Evolutionary conservation across 2,797 vertebrate species (phyloP), one percentile per base, ranked within the genome.

Genomic region (Ibycter americanus): DNA sequence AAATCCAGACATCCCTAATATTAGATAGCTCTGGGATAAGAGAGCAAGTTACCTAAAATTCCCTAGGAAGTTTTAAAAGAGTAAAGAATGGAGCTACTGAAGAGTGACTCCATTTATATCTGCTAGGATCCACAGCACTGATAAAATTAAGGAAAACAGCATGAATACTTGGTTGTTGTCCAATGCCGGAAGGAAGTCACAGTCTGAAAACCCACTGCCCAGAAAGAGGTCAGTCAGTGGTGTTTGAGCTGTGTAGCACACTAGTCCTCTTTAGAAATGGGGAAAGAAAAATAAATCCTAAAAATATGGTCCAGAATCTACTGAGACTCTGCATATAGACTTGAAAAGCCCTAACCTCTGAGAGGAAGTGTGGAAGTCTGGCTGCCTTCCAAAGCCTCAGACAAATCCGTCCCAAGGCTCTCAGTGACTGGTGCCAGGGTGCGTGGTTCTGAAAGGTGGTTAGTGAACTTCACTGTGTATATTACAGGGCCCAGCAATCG

Each of bases 221-320:
- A 91, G 67, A 96, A 96, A 81, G 91, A 93, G 93, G 88, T 94
- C 90, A 85, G 55, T 83, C 71, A 22, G 81, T 87, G 52, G 71
- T 83, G 81, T 68, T 65, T 90, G 74, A 94, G 94, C 68, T 91
- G 23, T 71, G 78, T 13, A 95, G 78, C 78, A 97, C 95, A 95
- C 86, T 93, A 55, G 86, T 27, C 92, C 86, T 83, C 94, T 97
- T 97, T 61, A 97, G 82, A 89, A 96, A 74, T 4, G 40, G 65
- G 34, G 72, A 96, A 96, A 94, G 88, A 96, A 97, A 97, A 97
- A 97, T 80, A 96, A 97, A 96, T 89, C 87, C 78, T 87, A 34
- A 44, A 83, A 87, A 26, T 23, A 56, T 54, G 46, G 32, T 81
- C 89, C 83, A 78, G 74, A 87, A 56, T 71, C 52, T 68, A 47